phyloP scores from a whole-genome alignment of 2,113 vertebrate genomes.

The Phrynosoma blainvillii region DNA sequence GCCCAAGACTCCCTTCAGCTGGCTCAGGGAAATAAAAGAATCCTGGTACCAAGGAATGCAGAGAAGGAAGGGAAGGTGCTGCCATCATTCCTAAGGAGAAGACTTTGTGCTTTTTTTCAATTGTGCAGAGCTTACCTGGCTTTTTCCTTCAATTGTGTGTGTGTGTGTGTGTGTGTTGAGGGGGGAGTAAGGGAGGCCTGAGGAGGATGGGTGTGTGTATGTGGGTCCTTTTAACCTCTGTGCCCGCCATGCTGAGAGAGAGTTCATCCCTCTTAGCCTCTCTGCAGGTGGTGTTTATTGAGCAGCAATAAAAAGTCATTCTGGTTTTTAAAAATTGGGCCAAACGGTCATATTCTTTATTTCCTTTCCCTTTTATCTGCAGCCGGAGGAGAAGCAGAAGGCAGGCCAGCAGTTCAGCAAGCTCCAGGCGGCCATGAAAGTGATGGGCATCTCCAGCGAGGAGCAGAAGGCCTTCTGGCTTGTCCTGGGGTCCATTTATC shows the following conservation, averaged over 20 bases:
- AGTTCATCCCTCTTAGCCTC: background rate
- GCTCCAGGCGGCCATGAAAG: constrained; percentile 96
- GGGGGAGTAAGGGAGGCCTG: too few species aligned
- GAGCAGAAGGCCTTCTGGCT: constrained; percentile 92
- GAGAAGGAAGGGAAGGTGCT: too few species aligned
- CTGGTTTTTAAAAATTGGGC: background rate
- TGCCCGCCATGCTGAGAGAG: too few species aligned
- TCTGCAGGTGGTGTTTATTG: background rate
- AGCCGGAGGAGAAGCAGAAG: constrained; percentile 96
- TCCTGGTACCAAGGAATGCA: too few species aligned
- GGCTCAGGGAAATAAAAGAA: too few species aligned
- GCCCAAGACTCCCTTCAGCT: too few species aligned
- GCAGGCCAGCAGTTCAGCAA: constrained; percentile 92
- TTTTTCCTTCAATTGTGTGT: background rate
- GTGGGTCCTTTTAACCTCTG: background rate
- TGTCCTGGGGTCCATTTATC: constrained; percentile 91
- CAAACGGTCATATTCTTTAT: too few species aligned
- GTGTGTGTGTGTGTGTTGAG: too few species aligned
- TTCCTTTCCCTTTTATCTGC: background rate
- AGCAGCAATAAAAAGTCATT: background rate
- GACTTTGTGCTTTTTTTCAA: too few species aligned
- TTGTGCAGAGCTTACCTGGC: background rate
- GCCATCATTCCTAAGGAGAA: too few species aligned
- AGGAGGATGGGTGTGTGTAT: too few species aligned
- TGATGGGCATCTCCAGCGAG: constrained; percentile 88